A percentile compares a stretch with the other conserved stretches of the same genome.
These are phyloP conservation scores for Drosophila pandora DNA, from an alignment of 1,140 invertebrate genomes.

Conservation along the genomic window DNA sequence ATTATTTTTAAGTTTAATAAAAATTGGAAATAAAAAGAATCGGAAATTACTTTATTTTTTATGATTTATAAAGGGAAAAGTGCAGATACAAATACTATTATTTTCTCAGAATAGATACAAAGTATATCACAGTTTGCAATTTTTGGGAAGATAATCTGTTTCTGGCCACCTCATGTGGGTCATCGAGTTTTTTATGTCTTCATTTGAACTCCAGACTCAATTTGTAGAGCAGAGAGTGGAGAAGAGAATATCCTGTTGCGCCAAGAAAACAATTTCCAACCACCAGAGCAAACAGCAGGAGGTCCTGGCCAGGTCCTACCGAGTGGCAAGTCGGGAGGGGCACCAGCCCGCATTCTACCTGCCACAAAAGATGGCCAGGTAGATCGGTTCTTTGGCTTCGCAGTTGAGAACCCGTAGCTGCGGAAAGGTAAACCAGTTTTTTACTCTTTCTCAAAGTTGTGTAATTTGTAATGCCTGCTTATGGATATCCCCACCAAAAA, in stretches of 20 bases:
- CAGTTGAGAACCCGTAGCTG: neutral
- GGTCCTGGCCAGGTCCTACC: constrained; percentile 29
- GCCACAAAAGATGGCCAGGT: constrained; percentile 49
- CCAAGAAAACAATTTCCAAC: constrained; percentile 72
- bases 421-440: constrained; percentile 62
- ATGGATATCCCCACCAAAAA: constrained; percentile 13
- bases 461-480: constrained; percentile 79
- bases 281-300: constrained; percentile 59
- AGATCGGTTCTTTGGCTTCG: constrained; percentile 50
- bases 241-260: constrained; percentile 72
- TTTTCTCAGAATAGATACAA: too few relatives aligned
- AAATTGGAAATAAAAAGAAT: too few relatives aligned
- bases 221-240: constrained; percentile 32
- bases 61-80: too few relatives aligned
- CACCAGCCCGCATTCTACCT: constrained; percentile 50
- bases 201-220: constrained; percentile 53
- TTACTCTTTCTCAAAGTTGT: constrained; percentile 12
- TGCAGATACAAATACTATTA: too few relatives aligned
- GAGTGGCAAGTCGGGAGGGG: neutral
- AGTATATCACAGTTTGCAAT: neutral
- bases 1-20: too few relatives aligned
- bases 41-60: too few relatives aligned
- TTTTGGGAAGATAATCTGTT: neutral
- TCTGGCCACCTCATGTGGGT: constrained; percentile 42
- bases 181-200: constrained; percentile 68